These are phyloP conservation scores for Xiphorhynchus elegans DNA, from an alignment of 2,113 vertebrate genomes.

Conservation along the genomic window DNA sequence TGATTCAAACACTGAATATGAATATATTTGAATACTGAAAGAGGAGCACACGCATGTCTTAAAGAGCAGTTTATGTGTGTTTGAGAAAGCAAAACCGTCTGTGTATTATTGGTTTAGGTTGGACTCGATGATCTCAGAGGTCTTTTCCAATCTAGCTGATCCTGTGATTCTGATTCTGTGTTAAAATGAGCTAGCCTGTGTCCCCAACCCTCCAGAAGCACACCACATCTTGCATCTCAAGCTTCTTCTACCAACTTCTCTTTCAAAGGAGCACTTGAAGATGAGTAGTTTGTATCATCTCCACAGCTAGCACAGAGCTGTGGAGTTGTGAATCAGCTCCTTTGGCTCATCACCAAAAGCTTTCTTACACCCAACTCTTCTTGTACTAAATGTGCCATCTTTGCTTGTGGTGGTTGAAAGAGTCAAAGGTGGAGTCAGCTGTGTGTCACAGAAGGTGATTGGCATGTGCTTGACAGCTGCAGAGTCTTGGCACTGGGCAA, in stretches of 20 bases:
- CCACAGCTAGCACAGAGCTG: neutral
- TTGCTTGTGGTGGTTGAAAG: neutral
- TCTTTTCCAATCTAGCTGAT: neutral
- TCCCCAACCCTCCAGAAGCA: neutral
- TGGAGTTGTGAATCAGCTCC: neutral
- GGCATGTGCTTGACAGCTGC: neutral
- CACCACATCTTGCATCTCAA: neutral
- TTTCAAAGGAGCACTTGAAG: neutral
- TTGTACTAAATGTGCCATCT: neutral
- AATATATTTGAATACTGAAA: neutral
- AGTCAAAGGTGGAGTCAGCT: neutral
- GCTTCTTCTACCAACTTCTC: neutral
- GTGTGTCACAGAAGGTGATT: neutral
- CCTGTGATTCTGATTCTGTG: neutral
- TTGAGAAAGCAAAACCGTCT: neutral
- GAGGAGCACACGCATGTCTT: neutral
- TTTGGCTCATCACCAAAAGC: neutral
- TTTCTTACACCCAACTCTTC: neutral
- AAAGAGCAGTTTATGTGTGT: neutral
- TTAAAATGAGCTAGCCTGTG: neutral
- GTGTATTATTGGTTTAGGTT: rapidly evolving
- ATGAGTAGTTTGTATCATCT: neutral
- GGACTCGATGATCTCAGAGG: neutral
- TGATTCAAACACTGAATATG: neutral
- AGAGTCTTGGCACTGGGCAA: neutral